Evolutionary conservation across 2,797 vertebrate species (phyloP).

Genomic region (Cossypha niveicapilla): DNA sequence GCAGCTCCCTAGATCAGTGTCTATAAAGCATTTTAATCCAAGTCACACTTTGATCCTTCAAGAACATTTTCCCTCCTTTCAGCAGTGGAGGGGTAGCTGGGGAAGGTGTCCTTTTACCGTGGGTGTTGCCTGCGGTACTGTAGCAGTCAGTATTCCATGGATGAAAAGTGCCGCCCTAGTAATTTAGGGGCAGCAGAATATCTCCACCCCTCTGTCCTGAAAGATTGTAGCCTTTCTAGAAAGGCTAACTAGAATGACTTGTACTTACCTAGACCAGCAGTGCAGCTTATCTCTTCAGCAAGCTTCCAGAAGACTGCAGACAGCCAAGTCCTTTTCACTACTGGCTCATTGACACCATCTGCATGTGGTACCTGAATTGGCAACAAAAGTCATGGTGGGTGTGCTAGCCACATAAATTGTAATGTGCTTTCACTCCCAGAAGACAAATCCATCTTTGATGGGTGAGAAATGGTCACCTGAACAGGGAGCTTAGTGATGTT

Average conservation of each 20-base stretch:
- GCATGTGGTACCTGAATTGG: background rate
- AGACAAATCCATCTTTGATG: background rate
- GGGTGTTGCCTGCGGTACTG: background rate
- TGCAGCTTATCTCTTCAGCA: background rate
- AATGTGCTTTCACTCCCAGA: background rate
- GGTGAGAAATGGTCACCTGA: background rate
- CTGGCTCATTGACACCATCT: background rate
- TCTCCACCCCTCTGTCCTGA: background rate
- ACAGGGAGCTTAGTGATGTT: accelerated
- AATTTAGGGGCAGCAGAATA: background rate
- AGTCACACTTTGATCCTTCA: background rate
- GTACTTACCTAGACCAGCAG: background rate
- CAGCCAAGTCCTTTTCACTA: background rate
- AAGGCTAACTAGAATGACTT: background rate
- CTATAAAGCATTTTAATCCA: background rate
- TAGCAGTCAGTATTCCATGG: background rate
- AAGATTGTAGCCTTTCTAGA: background rate
- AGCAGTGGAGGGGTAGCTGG: background rate
- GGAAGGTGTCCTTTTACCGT: background rate
- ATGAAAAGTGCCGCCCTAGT: background rate
- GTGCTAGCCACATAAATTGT: background rate
- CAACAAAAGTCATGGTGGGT: background rate
- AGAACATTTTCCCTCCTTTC: background rate
- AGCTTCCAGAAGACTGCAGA: background rate
- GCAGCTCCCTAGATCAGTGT: background rate